These are phyloP conservation scores for Heliconius himera DNA, from an alignment of 1,140 invertebrate species.

Conservation along the genomic window DNA sequence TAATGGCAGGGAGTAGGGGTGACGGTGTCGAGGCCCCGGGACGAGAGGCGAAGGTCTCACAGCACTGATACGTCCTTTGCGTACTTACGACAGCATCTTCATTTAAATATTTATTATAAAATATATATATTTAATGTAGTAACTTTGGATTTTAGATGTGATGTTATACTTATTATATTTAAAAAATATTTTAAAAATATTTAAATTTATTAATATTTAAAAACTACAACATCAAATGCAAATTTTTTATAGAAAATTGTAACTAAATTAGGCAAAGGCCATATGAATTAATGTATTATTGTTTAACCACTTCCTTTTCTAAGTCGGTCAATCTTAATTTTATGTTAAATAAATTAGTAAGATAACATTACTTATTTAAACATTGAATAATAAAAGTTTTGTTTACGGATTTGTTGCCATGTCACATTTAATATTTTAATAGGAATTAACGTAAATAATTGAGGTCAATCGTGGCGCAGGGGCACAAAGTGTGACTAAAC, in stretches of 20 bases:
- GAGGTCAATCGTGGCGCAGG: no score
- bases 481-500: no score
- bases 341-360: conserved; percentile 4
- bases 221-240: neutral
- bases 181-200: no score
- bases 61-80: neutral
- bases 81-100: neutral
- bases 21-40: conserved; percentile 20
- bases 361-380: neutral
- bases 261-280: neutral
- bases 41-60: conserved; percentile 15
- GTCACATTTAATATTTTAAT: no score
- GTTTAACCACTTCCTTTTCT: conserved; percentile 1
- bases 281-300: neutral
- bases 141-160: no score
- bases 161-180: no score
- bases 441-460: no score
- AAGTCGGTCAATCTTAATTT: conserved; percentile 11
- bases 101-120: neutral
- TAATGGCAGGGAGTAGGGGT: neutral
- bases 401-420: no score
- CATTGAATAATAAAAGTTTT: neutral
- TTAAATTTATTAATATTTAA: neutral
- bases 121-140: no score
- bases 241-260: neutral